phyloP scores from a whole-genome alignment of 2,113 vertebrate species.

The Amblyopsis rosae region DNA sequence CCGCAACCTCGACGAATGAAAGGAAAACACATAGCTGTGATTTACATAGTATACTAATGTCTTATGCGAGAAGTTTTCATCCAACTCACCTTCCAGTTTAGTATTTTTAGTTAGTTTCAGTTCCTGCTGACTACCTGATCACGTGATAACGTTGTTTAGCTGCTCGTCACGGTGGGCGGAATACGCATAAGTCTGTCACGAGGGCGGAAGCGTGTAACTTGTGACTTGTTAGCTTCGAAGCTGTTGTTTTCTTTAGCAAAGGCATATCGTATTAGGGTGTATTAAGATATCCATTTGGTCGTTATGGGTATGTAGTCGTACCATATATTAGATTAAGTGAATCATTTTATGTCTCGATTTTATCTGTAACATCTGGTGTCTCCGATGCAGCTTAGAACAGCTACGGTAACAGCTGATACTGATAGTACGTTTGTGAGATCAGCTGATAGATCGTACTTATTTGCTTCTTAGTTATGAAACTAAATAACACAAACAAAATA shows the following conservation, averaged over 20 bases:
- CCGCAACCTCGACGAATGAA: too few relatives aligned
- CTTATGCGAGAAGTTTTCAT: background rate
- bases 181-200: rapidly evolving
- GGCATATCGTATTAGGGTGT: background rate
- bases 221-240: background rate
- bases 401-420: background rate
- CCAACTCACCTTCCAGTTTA: slow-evolving; percentile 39
- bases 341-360: background rate
- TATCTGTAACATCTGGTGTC: background rate
- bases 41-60: background rate
- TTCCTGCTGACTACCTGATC: slow-evolving; percentile 27
- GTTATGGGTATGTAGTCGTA: too few relatives aligned
- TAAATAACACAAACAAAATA: slow-evolving; percentile 7
- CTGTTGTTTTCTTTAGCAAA: background rate
- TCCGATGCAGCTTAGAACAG: too few relatives aligned
- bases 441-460: slow-evolving; percentile 2
- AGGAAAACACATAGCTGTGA: too few relatives aligned
- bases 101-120: slow-evolving; percentile 19
- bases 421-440: background rate
- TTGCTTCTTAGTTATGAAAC: slow-evolving; percentile 9
- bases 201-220: slow-evolving; percentile 28
- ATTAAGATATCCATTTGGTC: too few relatives aligned
- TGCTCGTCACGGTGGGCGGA: too few relatives aligned
- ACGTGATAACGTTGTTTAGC: slow-evolving; percentile 62
- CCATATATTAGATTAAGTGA: background rate